Base-by-base conservation (phyloP, 1,140 invertebrate species). In the Armadillidium nasatum region DNA sequence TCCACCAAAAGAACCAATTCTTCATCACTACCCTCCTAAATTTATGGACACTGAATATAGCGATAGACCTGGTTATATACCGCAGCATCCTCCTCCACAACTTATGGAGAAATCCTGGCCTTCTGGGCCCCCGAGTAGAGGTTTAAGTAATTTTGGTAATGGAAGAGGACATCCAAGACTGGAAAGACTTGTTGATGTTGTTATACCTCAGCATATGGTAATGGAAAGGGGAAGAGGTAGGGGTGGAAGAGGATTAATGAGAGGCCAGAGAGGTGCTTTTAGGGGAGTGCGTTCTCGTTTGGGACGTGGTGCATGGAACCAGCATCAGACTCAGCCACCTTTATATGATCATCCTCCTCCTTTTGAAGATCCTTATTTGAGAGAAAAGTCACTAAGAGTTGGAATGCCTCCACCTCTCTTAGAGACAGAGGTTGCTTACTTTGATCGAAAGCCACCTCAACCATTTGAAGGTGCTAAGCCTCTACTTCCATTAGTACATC, bases 61-160 rank as follows among this genome's bases (percentile, higher is more conserved):
- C 50, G 7, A 19, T 60, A 13, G 50, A 60, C 19, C 50, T 60
- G 19, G 19, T 60, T 60, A 60, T 60, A 3, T 60, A 19, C 50
- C 50, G 7, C 50, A 13, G 11, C 50, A 60, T 13, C 19, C 50
- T 15, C 50, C 11, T 60, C 50, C 11, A 19, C 50, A 60, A 19
- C 2, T 60, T 4, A 13, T 19, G 7, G 50, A 60, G 50, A 60
- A 60, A 60, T 3, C 11, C 19, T 60, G 50, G 50, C 50, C 50
- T 7, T 7, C 50, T 60, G 50, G 50, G 1, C 50, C 50, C 7
- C 19, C 50, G 4, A 19, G 7, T 19, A 60, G 50, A 60, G 50
- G 50, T 60, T 60, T 60, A 60, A 19, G 19, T 60, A 60, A 60
- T 60, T 60, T 15, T 60, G 50, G 50, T 60, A 60, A 60, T 60